Evolutionary conservation across 2,113 vertebrate species (phyloP), one percentile per base, ranked within the genome.

Genomic region (Hiodon tergisus): DNA sequence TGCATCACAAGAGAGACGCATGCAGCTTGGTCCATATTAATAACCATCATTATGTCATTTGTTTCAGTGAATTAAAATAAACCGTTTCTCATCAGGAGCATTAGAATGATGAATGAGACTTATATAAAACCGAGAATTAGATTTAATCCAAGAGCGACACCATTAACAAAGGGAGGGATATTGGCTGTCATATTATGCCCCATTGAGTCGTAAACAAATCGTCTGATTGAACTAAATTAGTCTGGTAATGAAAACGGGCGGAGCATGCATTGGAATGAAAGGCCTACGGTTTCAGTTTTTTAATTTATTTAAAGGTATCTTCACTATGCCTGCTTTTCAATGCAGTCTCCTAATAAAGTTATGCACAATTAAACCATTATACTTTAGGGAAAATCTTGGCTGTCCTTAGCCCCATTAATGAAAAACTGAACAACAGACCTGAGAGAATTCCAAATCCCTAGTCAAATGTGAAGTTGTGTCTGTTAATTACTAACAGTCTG

Each of bases 311-410:
- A n/a, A n/a, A n/a, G n/a, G n/a, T n/a, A n/a, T n/a, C n/a, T n/a
- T n/a, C n/a, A n/a, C n/a, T n/a, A n/a, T n/a, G 76, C 58, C 79
- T 77, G 82, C 82, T 85, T 83, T 79, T 77, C 65, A 31, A 31
- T 31, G 31, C 31, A 31, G 31, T 31, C 31, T 31, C 31, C 1
- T 31, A 31, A 31, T 31, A 31, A 31, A 31, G 1, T 31, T 31
- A 31, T 31, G 31, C 31, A 31, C 31, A 31, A 31, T 31, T 31
- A 31, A 31, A 31, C 31, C 31, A 31, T 31, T 31, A 31, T 31
- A 31, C 31, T 31, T 31, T 31, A 31, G 31, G 31, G 31, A 31
- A 31, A 31, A 31, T 31, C 31, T 31, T 31, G 31, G 31, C 31
- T 31, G 31, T 31, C 31, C 31, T 31, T 31, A 2, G n/a, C n/a